Percentiles rank a stretch among this genome's conserved stretches.
These are phyloP conservation scores for Cyprinella venusta DNA, from an alignment of 2,797 vertebrate genomes.

Conservation along the genomic window DNA sequence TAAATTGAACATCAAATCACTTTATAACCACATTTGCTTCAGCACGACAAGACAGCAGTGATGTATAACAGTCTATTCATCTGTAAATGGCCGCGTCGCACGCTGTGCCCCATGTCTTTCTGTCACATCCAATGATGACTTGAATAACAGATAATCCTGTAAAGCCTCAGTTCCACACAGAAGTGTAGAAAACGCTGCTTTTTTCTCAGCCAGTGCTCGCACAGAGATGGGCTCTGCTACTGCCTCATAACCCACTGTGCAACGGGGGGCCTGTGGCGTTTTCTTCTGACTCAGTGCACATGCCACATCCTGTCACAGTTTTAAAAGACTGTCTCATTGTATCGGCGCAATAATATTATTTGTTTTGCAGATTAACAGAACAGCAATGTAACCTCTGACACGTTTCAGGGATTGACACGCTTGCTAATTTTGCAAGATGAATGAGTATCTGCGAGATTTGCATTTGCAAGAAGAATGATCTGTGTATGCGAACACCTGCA, in stretches of 20 bases:
- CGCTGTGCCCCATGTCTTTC: background rate
- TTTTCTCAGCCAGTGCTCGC: conserved; percentile 16
- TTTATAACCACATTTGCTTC: background rate
- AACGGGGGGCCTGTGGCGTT: conserved; percentile 46
- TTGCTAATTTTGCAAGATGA: background rate
- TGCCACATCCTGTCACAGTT: conserved; percentile 59
- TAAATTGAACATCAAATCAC: conserved; percentile 5
- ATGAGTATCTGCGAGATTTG: background rate
- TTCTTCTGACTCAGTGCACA: conserved; percentile 57
- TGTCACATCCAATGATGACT: conserved; percentile 25
- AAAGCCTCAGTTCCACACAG: conserved; percentile 4
- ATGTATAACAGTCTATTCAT: background rate
- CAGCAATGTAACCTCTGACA: background rate
- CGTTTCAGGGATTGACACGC: background rate
- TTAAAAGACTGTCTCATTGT: conserved; percentile 12
- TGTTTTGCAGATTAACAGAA: background rate
- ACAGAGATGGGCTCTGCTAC: conserved; percentile 15
- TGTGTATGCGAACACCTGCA: background rate
- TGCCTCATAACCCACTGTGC: conserved; percentile 43
- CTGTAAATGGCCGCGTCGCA: background rate
- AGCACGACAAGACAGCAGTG: background rate
- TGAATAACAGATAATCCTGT: conserved; percentile 17
- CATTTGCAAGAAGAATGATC: background rate
- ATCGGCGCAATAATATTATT: background rate
- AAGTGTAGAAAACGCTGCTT: conserved; percentile 16